Base-by-base conservation (phyloP, 2,888 invertebrate genomes). In the Tubulanus polymorphus region DNA sequence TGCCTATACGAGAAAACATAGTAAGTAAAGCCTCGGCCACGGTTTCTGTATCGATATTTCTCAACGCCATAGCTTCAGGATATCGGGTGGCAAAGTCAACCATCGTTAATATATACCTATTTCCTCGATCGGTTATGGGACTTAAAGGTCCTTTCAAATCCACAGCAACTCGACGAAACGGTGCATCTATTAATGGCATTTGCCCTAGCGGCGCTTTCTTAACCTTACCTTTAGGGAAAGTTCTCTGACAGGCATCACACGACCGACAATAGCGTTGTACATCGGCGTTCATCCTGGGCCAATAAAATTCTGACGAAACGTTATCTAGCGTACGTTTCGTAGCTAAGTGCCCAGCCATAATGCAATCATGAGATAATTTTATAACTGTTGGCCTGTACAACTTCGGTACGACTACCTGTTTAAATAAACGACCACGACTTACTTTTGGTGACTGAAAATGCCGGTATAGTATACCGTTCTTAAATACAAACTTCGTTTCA, bases 131-230 rank as follows among this genome's bases (percentile, higher is more conserved):
- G 20, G 54, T 60, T 15, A 48, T n/a, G 10, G 60, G 60, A 3
- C 53, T 23, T 25, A 67, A 55, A 15, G 64, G 65, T 32, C 64
- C 64, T 23, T 63, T 35, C 3, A 67, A 32, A 55, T 68, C 66
- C 5, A 67, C 57, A 20, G 57, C 60, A 1, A 62, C 60, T 8
- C 64, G n/a, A 27, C 37, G 35, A 30, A 63, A 64, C 2, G 62
- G 61, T n/a, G 41, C 35, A 26, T 62, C 62, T 20, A 63, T 59
- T 1, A 62, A 12, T 15, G 66, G 59, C 48, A 59, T 59, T 12
- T 51, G 48, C 26, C 45, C 45, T 18, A 60, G 26, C 10, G 59
- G 61, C 6, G 53, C 63, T 51, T 55, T 61, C 10, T 25, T 30
- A 2, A 55, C 51, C 27, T 29, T 51, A 37, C 60, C 63, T 41